These are phyloP conservation scores for Neoitamus cyanurus DNA, from an alignment of 2,888 invertebrate species.

Conservation along the genomic window DNA sequence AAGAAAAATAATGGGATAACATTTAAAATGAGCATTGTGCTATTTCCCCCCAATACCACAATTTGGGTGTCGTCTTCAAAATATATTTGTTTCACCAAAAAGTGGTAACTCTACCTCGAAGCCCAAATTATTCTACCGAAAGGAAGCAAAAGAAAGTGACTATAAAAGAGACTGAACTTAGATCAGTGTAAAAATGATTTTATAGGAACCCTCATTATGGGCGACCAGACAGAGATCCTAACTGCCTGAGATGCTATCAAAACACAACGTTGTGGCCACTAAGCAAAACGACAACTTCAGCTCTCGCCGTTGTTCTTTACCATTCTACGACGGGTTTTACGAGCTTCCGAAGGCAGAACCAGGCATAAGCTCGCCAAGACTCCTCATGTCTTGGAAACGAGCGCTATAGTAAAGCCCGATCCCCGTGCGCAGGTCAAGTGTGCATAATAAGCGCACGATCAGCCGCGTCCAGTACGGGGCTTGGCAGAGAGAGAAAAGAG, in stretches of 20 bases:
- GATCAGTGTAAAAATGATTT: background rate
- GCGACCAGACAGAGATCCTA: background rate
- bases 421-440: slow-evolving; percentile 37
- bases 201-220: slow-evolving; percentile 13
- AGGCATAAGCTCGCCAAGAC: background rate
- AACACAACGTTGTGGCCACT: background rate
- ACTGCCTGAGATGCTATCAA: slow-evolving; percentile 2
- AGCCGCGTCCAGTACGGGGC: background rate
- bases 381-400: background rate
- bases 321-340: background rate
- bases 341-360: slow-evolving; percentile 12
- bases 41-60: too few species aligned
- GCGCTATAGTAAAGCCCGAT: background rate
- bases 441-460: slow-evolving; percentile 41
- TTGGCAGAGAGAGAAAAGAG: background rate
- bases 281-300: background rate
- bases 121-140: background rate
- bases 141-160: background rate
- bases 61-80: too few species aligned
- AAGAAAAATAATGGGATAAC: too few species aligned
- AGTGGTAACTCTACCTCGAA: too few species aligned
- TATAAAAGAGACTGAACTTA: background rate
- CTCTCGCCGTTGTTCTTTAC: background rate
- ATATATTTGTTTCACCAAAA: too few species aligned
- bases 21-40: too few species aligned